Evolutionary conservation across 2,797 vertebrate genomes (phyloP).

Genomic region (Tachyglossus aculeatus): DNA sequence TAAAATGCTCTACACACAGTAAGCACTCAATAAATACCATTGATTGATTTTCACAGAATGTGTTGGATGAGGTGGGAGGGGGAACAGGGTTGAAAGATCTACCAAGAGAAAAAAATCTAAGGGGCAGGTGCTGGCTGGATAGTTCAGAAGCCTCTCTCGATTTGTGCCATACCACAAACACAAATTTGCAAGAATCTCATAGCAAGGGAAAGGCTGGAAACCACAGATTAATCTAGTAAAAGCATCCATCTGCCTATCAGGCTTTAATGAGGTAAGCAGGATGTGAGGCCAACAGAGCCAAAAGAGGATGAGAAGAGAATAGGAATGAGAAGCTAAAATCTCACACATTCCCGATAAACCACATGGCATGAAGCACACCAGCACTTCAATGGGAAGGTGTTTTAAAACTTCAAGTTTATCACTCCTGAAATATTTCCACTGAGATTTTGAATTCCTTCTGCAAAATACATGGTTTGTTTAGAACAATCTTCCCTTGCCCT

Average conservation of each 20-base stretch:
- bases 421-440: slow-evolving; percentile 2
- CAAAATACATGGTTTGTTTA: not conserved
- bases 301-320: not conserved
- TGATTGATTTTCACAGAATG: too few relatives aligned
- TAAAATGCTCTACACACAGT: too few relatives aligned
- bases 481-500: not conserved
- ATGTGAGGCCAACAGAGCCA: not conserved
- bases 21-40: too few relatives aligned
- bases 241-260: not conserved
- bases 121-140: too few relatives aligned
- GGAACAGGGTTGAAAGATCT: too few relatives aligned
- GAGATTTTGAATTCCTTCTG: not conserved
- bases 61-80: too few relatives aligned
- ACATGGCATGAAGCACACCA: not conserved
- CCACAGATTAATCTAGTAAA: too few relatives aligned
- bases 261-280: not conserved
- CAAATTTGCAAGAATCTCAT: too few relatives aligned
- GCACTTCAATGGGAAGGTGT: not conserved
- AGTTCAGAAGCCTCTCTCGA: too few relatives aligned
- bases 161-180: too few relatives aligned
- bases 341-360: not conserved
- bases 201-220: too few relatives aligned
- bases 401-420: not conserved
- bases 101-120: too few relatives aligned
- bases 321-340: not conserved